Base-by-base conservation (phyloP, 2,797 vertebrate genomes). In the Danionella dracula region DNA sequence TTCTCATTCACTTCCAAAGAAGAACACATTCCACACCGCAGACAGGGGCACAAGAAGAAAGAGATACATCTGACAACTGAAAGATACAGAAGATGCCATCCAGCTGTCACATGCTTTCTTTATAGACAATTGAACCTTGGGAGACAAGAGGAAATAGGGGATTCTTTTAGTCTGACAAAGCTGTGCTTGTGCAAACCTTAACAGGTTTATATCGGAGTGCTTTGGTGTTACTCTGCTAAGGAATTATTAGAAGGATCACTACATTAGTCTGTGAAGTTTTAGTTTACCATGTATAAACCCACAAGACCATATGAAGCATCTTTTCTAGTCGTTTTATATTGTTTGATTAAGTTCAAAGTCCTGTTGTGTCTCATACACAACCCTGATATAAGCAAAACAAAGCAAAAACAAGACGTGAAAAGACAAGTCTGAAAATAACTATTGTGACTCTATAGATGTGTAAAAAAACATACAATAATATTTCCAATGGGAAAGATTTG, bases 1-100 rank as follows among this genome's bases (percentile, higher is more conserved):
- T 72, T 74, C 68, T 62, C 77, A 82, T 86, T 89, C 79, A 77
- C 84, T 81, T 70, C 76, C 79, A 87, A 82, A 86, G 83, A 67
- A 66, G 27, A 82, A 85, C 63, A 69, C 75, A 83, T 83, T 84
- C 81, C 79, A 32, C 66, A 56, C 17, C 8, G 45, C 41, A n/a
- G 23, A 46, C 27, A 23, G 45, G 37, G 48, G 4, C 12, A n/a
- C 16, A 53, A 21, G 20, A 53, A 54, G 29, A n/a, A 42, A 40
- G 4, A 13, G 21, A 38, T 16, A 13, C 23, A 31, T 48, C 34
- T 48, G 4, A 16, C 23, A 66, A 42, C 4, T 51, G 29, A 58
- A 21, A n/a, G 32, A 45, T 54, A 13, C 57, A 70, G 51, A 44
- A 62, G 37, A 51, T 11, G 20, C 5, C 23, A 23, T 42, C 23